Base-by-base conservation (phyloP, 2,113 vertebrate genomes). In the Manacus vitellinus region DNA sequence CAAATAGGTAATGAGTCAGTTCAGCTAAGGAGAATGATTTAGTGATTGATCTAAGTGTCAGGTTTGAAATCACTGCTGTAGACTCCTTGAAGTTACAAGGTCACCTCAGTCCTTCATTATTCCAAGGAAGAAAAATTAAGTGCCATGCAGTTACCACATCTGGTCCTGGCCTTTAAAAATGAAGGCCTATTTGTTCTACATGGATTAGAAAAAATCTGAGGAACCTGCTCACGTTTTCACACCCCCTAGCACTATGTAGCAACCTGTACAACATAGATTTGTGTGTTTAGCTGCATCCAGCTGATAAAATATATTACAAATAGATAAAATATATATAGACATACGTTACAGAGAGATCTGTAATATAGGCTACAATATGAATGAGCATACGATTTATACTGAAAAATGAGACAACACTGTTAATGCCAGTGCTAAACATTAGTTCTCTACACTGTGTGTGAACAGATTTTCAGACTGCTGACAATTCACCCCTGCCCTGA, bases 1-100 rank as follows among this genome's bases (percentile, higher is more conserved):
- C 91, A 97, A 96, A 96, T 71, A 95, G 70, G 95, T 79, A 96
- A 93, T 63, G 94, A 95, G 72, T 96, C 92, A 96, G 56, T 94
- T 92, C 85, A 94, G 90, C 85, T 93, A 74, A 83, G 70, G 76
- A 73, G 73, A 94, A 93, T 87, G 85, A 96, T 94, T 93, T 87
- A 96, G 88, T 95, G 95, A 96, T 94, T 96, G 96, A 96, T 97
- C 76, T 89, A 75, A 83, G 85, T 94, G 96, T 94, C 95, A 94
- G 76, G 44, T 92, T 80, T 92, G 92, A 96, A 96, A 97, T 93
- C 86, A 86, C 92, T 95, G 72, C 88, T 93, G 56, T 75, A 96
- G 85, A 87, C 88, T 96, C 90, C 96, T 96, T 96, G 96, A 95
- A 97, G 92, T 67, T 91, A 84, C 96, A 97, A 96, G 96, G 96